Base-by-base conservation (phyloP, 2,113 vertebrate species). In the Macquaria australasica region DNA sequence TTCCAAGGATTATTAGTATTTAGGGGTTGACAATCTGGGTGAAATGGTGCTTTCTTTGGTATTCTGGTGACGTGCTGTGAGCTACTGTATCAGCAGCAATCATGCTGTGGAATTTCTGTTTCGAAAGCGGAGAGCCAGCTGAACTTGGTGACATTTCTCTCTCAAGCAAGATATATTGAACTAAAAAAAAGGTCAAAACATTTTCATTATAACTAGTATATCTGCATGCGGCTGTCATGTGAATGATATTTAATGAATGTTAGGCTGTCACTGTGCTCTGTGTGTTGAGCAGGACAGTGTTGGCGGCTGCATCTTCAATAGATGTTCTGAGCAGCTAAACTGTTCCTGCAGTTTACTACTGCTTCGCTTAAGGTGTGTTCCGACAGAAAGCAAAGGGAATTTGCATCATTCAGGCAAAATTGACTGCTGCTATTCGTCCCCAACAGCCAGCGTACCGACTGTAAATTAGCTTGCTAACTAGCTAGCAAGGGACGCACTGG, bases 1-100 rank as follows among this genome's bases (percentile, higher is more conserved):
- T 84, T 56, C 0, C 7, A 64, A 62, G 50, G 68, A 34, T 84
- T 66, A 50, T 77, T 50, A 25, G 37, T 55, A 48, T 58, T 56
- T 63, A 34, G 21, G 14, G 31, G 6, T 50, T 58, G 41, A 78
- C 21, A 64, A 8, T 63, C 4, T n/a, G 59, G 6, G 15, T 81
- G 41, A 41, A 73, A 55, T 60, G 23, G 2, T 0, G 0, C 34
- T 34, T 48, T 55, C 31, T 55, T 55, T 71, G 41, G 34, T 53
- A 20, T 59, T 25, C 6, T 72, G n/a, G 11, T 48, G 39, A 23
- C 5, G 8, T 70, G 25, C 55, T 74, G n/a, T 58, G 53, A 43
- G 62, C n/a, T 50, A 10, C 50, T 25, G 74, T 20, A 28, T 56
- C 10, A 23, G 50, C 2, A 16, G 21, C 2, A 15, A 55, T 74